Percentiles rank a stretch among this genome's conserved stretches.
phyloP scores from a whole-genome alignment of 2,113 vertebrate species.

The Helogale parvula region DNA sequence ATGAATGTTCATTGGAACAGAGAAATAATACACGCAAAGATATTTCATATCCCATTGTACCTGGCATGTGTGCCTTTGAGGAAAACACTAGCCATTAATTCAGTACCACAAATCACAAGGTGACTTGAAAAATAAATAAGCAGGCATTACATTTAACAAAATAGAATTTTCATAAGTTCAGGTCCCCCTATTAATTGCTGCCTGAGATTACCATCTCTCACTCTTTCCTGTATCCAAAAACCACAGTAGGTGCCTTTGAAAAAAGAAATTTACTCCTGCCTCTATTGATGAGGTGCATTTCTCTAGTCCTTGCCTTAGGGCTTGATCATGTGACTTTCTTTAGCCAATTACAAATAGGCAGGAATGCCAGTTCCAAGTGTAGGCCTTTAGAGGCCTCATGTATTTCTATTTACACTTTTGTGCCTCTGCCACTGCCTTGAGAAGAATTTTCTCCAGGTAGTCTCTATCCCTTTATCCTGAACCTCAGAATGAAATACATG shows the following conservation, averaged over 20 bases:
- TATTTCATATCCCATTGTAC: neutral
- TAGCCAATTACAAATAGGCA: neutral
- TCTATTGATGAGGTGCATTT: neutral
- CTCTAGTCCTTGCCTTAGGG: neutral
- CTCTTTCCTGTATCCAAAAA: neutral
- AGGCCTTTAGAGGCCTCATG: neutral
- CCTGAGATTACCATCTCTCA: neutral
- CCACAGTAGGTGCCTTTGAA: neutral
- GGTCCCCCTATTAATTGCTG: neutral
- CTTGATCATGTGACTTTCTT: neutral
- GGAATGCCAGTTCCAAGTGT: neutral
- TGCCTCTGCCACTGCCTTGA: neutral
- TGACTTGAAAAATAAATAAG: neutral
- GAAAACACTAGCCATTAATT: neutral
- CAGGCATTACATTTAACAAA: neutral
- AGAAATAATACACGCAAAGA: neutral
- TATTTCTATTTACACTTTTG: neutral
- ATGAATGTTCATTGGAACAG: neutral
- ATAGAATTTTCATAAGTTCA: neutral
- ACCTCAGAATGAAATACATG: neutral
- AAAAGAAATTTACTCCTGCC: neutral
- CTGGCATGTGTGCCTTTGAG: neutral
- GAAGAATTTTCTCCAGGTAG: neutral
- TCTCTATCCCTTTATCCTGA: neutral
- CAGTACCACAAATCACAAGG: neutral